Base-by-base conservation (phyloP, 2,888 invertebrate genomes). In the Eustalomyia histrio region DNA sequence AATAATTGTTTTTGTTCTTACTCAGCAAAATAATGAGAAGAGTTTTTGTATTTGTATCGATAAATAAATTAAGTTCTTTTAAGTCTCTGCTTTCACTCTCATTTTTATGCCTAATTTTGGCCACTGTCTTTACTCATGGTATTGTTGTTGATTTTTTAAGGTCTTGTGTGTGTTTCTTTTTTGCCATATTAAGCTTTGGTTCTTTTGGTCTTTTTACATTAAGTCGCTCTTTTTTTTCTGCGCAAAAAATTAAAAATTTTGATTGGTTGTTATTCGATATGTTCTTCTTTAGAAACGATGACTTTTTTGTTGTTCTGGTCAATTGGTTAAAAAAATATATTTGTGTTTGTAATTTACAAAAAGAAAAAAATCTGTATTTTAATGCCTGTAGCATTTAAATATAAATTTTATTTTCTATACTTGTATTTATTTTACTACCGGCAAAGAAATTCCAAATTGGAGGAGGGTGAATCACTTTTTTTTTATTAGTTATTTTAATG, bases 381-480 rank as follows among this genome's bases (percentile, higher is more conserved):
- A 43, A 43, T 43, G 43, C 43, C 71, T 71, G 64, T 58, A 58
- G 35, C 24, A 71, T 58, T 64, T 21, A 43, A 58, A 53, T 50
- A 52, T 24, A 35, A 18, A 53, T 43, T 61, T 72, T 63, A 47
- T 47, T 64, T 43, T 29, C 35, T 52, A 24, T 47, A 64, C 39
- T 21, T 29, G 16, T 67, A 78, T 73, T 73, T 73, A 68, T 63
- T 63, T 52, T 43, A 63, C 35, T 29, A 68, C 35, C 29, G 63
- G 47, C 55, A 73, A 72, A 53, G 43, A 2, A 43, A 29, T 16
- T 47, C 6, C 0, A 14, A 14, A 35, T 18, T 9, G 18, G 60
- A 14, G 24, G 50, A 52, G 29, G 68, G 61, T 80, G 71, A 75
- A 55, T 80, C 71, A 80, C 39, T 61, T 67, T 35, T 72, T 35